Evolutionary conservation across 2,797 vertebrate genomes (phyloP), one percentile per base, ranked within the genome.

Genomic region (Peromyscus eremicus): DNA sequence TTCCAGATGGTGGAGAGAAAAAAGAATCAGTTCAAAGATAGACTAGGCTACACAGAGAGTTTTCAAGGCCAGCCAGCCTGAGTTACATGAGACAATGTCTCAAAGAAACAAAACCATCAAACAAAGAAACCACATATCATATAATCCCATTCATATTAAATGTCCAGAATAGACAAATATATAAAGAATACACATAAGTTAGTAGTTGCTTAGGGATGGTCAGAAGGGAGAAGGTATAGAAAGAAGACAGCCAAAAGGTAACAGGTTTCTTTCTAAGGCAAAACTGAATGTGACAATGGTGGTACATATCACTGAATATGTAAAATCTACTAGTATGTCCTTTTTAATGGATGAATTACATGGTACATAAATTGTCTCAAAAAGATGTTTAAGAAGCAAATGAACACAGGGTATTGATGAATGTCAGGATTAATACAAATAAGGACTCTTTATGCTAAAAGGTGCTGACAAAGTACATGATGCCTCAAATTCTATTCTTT

Each of bases 71-170:
- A 71, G 46, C 13, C 66, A 52, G 66, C 66, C 64, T 87, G 68
- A 11, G 7, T 43, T 95, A 73, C 60, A 83, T 9, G 40, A 84
- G 27, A 46, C 40, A 83, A 97, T 34, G 84, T 12, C 19, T 66
- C 32, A 46, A 84, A 82, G 27, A 84, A 66, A 83, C 55, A 62
- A 77, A 71, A 77, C 62, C 25, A 62, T 62, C 57, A 43, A 60
- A 82, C 55, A 82, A 83, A 32, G 57, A 43, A 27, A 83, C 37
- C 9, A 79, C 46, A 84, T 88, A 92, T 66, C 76, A 40, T 55
- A 84, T 57, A 70, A 92, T 88, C 90, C 70, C 40, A 95, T 92
- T 87, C 85, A 88, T 62, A 46, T 84, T 43, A 96, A 89, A 80
- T 70, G 49, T 64, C 81, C 16, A 66, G 37, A 83, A 64, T 32